These are phyloP conservation scores for Protodeltote pygarga DNA, from an alignment of 2,888 invertebrate genomes.

Conservation along the genomic window DNA sequence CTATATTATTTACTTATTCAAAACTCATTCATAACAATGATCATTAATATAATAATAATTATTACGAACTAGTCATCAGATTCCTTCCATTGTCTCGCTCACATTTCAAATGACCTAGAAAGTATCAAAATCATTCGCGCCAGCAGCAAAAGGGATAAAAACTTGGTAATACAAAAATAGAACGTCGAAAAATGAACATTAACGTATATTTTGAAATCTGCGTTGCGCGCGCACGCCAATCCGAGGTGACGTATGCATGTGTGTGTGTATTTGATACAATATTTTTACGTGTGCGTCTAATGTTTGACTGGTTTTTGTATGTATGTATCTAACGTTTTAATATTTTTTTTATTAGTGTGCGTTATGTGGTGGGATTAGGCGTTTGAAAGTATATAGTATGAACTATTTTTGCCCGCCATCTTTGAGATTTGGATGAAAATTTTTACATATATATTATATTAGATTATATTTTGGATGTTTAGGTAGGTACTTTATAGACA, in stretches of 20 bases:
- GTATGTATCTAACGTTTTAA: slow-evolving; percentile 41
- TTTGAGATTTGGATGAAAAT: slow-evolving; percentile 32
- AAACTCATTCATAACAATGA: too few species aligned
- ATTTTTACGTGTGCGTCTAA: slow-evolving; percentile 52
- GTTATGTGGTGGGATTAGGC: slow-evolving; percentile 25
- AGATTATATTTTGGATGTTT: background rate
- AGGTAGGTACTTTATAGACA: background rate
- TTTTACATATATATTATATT: slow-evolving; percentile 1
- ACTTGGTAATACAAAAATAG: slow-evolving; percentile 82
- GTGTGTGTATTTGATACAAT: slow-evolving; percentile 54
- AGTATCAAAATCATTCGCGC: slow-evolving; percentile 67
- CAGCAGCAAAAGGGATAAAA: slow-evolving; percentile 71
- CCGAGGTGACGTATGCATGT: slow-evolving; percentile 48
- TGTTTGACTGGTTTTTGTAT: slow-evolving; percentile 30
- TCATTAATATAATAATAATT: too few species aligned
- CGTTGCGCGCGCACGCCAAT: slow-evolving; percentile 65
- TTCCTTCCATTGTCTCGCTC: background rate
- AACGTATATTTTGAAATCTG: slow-evolving; percentile 67
- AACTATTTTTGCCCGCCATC: slow-evolving; percentile 33
- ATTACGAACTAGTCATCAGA: too few species aligned
- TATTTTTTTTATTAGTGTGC: slow-evolving; percentile 30
- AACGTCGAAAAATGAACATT: slow-evolving; percentile 80
- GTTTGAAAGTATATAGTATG: slow-evolving; percentile 25
- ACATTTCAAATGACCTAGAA: slow-evolving; percentile 54
- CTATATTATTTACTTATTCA: too few species aligned